Evolutionary conservation across 2,888 invertebrate genomes (phyloP).

Genomic region (Drosophila prostipennis): DNA sequence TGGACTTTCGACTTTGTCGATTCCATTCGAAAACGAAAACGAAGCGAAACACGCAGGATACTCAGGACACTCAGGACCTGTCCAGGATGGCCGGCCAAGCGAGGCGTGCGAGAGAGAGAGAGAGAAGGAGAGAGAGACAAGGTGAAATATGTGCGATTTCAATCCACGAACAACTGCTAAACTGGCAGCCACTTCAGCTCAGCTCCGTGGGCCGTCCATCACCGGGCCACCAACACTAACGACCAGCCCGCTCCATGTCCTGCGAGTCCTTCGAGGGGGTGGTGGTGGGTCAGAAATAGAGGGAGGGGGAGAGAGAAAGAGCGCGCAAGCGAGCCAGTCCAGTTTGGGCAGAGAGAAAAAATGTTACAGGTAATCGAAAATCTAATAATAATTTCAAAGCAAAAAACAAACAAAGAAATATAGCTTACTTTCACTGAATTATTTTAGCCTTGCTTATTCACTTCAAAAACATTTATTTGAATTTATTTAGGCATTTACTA

Average conservation of each 20-base stretch:
- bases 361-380: background rate
- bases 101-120: slow-evolving; percentile 39
- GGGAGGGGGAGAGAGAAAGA: background rate
- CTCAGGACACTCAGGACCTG: slow-evolving; percentile 27
- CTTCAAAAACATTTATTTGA: too few relatives aligned
- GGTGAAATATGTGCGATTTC: slow-evolving; percentile 65
- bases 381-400: background rate
- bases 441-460: too few relatives aligned
- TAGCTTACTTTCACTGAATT: too few relatives aligned
- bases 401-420: too few relatives aligned
- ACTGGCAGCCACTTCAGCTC: slow-evolving; percentile 31
- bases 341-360: slow-evolving; percentile 12
- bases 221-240: slow-evolving; percentile 22
- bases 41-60: slow-evolving; percentile 12
- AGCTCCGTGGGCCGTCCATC: slow-evolving; percentile 59
- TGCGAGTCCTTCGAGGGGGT: slow-evolving; percentile 1
- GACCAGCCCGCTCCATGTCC: slow-evolving; percentile 6
- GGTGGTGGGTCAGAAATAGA: background rate
- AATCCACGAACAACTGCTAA: slow-evolving; percentile 42
- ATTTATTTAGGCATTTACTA: too few relatives aligned
- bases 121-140: slow-evolving; percentile 17
- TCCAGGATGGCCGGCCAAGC: slow-evolving; percentile 19
- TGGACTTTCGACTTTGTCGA: slow-evolving; percentile 76
- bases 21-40: slow-evolving; percentile 62
- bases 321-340: slow-evolving; percentile 11